Evolutionary conservation across 2,113 vertebrate genomes (phyloP).

Genomic region (Psammodynastes pulverulentus): DNA sequence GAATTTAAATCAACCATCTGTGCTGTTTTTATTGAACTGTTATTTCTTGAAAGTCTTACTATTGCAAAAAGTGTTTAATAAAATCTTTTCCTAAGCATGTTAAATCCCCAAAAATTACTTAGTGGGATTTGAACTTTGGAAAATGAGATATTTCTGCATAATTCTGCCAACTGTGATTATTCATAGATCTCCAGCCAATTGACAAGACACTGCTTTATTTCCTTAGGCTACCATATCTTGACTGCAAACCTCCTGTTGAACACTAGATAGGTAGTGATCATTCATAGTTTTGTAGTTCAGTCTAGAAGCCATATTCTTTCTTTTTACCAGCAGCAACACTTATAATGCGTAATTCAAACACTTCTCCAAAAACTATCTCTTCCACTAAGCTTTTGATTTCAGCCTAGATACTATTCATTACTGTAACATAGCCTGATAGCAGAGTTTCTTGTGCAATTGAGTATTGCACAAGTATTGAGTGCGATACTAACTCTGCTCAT

Average conservation of each 20-base stretch:
- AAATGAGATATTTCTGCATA: background rate
- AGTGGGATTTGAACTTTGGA: background rate
- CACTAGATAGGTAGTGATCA: background rate
- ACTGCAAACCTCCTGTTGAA: background rate
- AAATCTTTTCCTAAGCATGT: background rate
- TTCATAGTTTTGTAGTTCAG: background rate
- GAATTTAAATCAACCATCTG: slow-evolving; percentile 61
- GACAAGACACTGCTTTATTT: background rate
- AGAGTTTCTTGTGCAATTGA: background rate
- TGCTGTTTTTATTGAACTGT: slow-evolving; percentile 54
- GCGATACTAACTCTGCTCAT: background rate
- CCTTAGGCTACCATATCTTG: background rate
- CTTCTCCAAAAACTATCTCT: background rate
- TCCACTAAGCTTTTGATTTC: background rate
- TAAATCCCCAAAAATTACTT: background rate
- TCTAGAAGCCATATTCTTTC: background rate
- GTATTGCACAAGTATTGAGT: background rate
- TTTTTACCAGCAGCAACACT: background rate
- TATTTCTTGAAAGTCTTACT: slow-evolving; percentile 53
- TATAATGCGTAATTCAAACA: background rate
- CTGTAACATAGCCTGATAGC: background rate
- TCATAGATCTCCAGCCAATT: background rate
- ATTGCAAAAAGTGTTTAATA: slow-evolving; percentile 19
- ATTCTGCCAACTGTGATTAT: background rate
- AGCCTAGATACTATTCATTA: background rate